Evolutionary conservation across 2,113 vertebrate genomes (phyloP).

Genomic region (Paradoxurus hermaphroditus): DNA sequence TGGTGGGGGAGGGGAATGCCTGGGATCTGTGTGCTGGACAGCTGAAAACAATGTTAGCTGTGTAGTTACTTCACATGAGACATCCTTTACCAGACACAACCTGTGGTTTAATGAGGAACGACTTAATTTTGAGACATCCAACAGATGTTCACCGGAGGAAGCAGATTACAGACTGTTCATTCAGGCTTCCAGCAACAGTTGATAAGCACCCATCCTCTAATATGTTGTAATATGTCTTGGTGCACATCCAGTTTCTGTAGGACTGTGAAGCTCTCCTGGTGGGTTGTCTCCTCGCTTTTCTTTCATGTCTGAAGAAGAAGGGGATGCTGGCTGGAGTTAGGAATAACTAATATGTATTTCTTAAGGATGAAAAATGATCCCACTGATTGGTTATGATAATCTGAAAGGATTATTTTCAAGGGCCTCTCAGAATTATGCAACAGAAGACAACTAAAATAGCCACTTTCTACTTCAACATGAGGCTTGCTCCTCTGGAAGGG

Average conservation of each 20-base stretch:
- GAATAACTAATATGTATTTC: neutral
- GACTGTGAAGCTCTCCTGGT: neutral
- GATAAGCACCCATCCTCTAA: neutral
- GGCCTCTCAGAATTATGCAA: neutral
- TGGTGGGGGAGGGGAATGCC: accelerated
- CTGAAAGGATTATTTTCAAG: neutral
- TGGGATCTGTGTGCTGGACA: accelerated
- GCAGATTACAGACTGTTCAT: neutral
- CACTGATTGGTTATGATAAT: neutral
- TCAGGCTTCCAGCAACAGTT: neutral
- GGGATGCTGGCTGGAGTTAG: neutral
- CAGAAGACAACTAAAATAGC: neutral
- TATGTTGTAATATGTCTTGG: neutral
- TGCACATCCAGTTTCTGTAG: neutral
- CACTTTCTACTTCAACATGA: neutral
- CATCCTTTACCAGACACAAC: neutral
- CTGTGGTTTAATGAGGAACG: neutral
- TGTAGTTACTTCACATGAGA: neutral
- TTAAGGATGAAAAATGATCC: neutral
- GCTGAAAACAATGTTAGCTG: neutral
- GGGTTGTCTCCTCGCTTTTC: neutral
- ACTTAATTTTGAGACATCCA: neutral
- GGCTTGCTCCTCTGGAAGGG: neutral
- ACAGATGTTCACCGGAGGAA: neutral
- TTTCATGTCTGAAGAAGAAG: neutral